These are phyloP conservation scores for Arion vulgaris DNA, from an alignment of 1,140 invertebrate species.

Conservation along the genomic window DNA sequence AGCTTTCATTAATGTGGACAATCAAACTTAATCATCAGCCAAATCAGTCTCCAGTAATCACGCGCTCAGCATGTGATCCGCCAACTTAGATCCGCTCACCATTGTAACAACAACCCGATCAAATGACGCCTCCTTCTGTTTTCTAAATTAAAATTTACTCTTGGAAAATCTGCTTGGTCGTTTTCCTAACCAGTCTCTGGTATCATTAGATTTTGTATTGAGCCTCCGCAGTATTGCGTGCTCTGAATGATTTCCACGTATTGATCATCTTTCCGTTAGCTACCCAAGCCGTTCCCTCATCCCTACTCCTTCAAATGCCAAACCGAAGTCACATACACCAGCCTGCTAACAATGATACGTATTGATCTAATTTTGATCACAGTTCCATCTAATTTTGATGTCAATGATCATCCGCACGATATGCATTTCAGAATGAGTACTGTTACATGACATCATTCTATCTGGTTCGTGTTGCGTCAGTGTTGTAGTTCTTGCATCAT, in stretches of 20 bases:
- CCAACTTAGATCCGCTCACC: neutral
- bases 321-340: neutral
- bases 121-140: slow-evolving; percentile 18
- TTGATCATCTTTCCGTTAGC: neutral
- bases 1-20: neutral
- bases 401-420: neutral
- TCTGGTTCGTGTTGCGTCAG: neutral
- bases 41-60: neutral
- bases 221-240: neutral
- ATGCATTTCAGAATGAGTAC: neutral
- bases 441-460: neutral
- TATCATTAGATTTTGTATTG: slow-evolving; percentile 2
- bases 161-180: neutral
- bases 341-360: neutral
- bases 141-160: slow-evolving; percentile 4
- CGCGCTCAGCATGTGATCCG: neutral
- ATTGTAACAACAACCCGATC: slow-evolving; percentile 11
- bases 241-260: neutral
- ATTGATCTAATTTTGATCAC: slow-evolving; percentile 22
- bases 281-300: neutral
- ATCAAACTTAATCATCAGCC: slow-evolving; percentile 1
- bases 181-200: neutral
- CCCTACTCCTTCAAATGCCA: neutral
- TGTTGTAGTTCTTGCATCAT: neutral
- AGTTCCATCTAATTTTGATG: slow-evolving; percentile 7